phyloP scores from a whole-genome alignment of 1,140 invertebrate genomes.

The Drosophila pallidifrons region DNA sequence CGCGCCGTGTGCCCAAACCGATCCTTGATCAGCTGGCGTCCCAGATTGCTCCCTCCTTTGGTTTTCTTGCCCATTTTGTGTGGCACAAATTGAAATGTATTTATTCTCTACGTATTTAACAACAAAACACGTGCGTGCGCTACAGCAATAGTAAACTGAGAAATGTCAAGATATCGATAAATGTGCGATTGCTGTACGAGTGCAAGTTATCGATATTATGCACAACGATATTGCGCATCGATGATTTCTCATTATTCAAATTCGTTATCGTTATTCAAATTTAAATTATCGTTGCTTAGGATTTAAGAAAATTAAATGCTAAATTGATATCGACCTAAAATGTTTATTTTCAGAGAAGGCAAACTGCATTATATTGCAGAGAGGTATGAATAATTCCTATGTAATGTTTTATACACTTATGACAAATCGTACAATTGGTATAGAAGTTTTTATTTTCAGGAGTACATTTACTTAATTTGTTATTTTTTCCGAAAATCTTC shows the following conservation, averaged over 20 bases:
- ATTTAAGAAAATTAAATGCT: background rate
- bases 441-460: too few species aligned
- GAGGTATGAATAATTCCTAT: too few species aligned
- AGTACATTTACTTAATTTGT: too few species aligned
- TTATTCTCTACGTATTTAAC: background rate
- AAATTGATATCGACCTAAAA: too few species aligned
- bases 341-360: too few species aligned
- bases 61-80: slow-evolving; percentile 72
- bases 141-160: slow-evolving; percentile 1
- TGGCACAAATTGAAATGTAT: slow-evolving; percentile 7
- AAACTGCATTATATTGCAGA: too few species aligned
- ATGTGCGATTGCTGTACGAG: background rate
- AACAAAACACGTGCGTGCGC: slow-evolving; percentile 27
- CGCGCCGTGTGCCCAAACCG: slow-evolving; percentile 88
- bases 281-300: slow-evolving; percentile 5
- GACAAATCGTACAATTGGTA: too few species aligned
- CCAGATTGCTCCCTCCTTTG: slow-evolving; percentile 85
- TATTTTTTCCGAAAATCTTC: too few species aligned
- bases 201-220: background rate
- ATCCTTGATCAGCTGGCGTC: slow-evolving; percentile 91
- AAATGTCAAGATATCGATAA: slow-evolving; percentile 9
- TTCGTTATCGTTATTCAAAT: too few species aligned
- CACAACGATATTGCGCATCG: too few species aligned
- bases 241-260: background rate
- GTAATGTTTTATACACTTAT: too few species aligned